These are phyloP conservation scores for Rhynchotus rufescens DNA, from an alignment of 2,797 vertebrate species.

Conservation along the genomic window DNA sequence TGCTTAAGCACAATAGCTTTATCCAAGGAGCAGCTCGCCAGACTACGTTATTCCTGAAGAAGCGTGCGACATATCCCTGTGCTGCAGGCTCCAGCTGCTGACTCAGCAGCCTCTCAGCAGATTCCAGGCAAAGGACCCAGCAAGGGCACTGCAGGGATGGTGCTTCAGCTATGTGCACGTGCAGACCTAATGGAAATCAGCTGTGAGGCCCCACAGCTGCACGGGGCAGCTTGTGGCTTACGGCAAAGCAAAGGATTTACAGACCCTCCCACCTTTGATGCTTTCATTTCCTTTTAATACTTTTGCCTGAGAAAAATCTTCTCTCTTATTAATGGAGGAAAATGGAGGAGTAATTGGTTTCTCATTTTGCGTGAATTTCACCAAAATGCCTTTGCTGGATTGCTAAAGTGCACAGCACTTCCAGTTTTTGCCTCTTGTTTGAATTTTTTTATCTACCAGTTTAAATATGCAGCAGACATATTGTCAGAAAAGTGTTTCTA, in stretches of 20 bases:
- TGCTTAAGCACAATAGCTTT: constrained; percentile 3
- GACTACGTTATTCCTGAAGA: background rate
- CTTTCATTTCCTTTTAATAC: constrained; percentile 53
- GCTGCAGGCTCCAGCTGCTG: constrained; percentile 50
- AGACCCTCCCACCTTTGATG: background rate
- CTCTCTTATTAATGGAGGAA: constrained; percentile 59
- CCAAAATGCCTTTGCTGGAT: background rate
- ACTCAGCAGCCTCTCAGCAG: constrained; percentile 59
- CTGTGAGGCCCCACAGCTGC: background rate
- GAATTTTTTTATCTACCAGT: background rate
- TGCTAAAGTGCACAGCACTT: background rate
- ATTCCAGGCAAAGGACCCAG: constrained; percentile 27
- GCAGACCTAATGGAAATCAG: constrained; percentile 64
- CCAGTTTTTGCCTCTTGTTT: background rate
- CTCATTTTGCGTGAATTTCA: background rate
- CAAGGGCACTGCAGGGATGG: constrained; percentile 37
- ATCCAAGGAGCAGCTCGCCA: constrained; percentile 39
- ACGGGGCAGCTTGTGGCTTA: constrained; percentile 44
- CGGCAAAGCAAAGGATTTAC: constrained; percentile 5
- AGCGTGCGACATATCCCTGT: background rate
- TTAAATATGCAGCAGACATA: constrained; percentile 6
- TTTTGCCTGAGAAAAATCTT: constrained; percentile 32
- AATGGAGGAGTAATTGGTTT: constrained; percentile 24
- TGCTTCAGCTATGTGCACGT: constrained; percentile 47
- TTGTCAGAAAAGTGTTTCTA: constrained; percentile 15